A percentile compares a stretch with the other conserved stretches of the same genome.
Evolutionary conservation across 2,797 vertebrate genomes (phyloP).

Genomic region (Dromococcyx pavoninus): DNA sequence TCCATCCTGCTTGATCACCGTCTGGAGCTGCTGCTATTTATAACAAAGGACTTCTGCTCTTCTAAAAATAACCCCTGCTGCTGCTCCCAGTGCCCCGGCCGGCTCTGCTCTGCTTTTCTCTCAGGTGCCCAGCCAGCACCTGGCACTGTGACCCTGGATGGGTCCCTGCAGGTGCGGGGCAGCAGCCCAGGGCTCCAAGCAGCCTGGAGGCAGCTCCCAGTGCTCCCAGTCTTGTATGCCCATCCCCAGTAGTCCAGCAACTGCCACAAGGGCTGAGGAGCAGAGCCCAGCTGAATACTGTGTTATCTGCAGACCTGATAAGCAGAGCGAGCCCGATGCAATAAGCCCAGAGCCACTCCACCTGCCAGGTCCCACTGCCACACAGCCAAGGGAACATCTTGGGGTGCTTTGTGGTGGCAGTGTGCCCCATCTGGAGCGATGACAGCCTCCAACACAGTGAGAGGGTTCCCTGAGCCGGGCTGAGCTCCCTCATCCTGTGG

Average conservation of each 20-base stretch:
- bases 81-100: background rate
- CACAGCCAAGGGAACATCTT: background rate
- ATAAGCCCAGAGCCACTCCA: background rate
- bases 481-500: background rate
- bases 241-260: background rate
- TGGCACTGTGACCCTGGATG: background rate
- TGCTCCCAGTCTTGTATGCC: background rate
- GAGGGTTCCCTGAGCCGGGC: background rate
- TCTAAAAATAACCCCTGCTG: background rate
- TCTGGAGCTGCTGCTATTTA: slow-evolving; percentile 42
- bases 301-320: background rate
- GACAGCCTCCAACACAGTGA: background rate
- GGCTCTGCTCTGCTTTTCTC: background rate
- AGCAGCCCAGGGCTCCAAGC: background rate
- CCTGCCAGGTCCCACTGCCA: background rate
- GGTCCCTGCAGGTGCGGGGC: fast-evolving
- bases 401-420: background rate
- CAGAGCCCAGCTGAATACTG: background rate
- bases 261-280: background rate
- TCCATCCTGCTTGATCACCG: background rate
- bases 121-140: background rate
- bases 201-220: background rate
- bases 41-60: background rate
- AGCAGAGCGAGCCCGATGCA: background rate
- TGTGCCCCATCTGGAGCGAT: background rate